Evolutionary conservation across 1,140 invertebrate genomes (phyloP).

Genomic region (Zaprionus camerounensis): DNA sequence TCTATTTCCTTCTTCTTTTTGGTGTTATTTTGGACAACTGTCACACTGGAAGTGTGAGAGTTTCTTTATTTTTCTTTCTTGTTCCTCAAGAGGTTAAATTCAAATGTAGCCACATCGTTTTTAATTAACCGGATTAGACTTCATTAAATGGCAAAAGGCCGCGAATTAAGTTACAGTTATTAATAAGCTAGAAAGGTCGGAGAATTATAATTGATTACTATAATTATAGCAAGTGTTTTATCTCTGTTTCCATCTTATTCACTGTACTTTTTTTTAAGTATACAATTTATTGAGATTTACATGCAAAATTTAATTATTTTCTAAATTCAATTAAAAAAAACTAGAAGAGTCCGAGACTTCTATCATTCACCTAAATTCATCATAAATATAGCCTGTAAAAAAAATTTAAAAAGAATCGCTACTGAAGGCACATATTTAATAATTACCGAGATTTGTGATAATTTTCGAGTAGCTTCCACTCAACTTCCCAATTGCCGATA

Average conservation of each 20-base stretch:
- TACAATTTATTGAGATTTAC: neutral
- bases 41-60: constrained; percentile 24
- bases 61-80: constrained; percentile 47
- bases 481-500: neutral
- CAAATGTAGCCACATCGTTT: neutral
- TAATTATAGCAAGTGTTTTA: neutral
- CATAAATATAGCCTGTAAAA: too few relatives aligned
- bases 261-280: too few relatives aligned
- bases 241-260: neutral
- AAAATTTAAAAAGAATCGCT: too few relatives aligned
- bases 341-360: too few relatives aligned
- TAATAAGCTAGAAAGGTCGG: neutral
- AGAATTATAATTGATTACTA: neutral
- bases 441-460: neutral
- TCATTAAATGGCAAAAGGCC: neutral
- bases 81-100: constrained; percentile 7
- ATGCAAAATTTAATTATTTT: too few relatives aligned
- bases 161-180: neutral
- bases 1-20: constrained; percentile 58
- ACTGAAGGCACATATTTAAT: too few relatives aligned
- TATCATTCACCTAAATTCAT: too few relatives aligned
- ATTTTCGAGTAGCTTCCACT: neutral
- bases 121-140: neutral
- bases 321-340: too few relatives aligned
- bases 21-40: constrained; percentile 34